A percentile compares a stretch with the other conserved stretches of the same genome.
phyloP scores from a whole-genome alignment of 35 echinoderm and acorn worm genomes.

The Apostichopus japonicus region DNA sequence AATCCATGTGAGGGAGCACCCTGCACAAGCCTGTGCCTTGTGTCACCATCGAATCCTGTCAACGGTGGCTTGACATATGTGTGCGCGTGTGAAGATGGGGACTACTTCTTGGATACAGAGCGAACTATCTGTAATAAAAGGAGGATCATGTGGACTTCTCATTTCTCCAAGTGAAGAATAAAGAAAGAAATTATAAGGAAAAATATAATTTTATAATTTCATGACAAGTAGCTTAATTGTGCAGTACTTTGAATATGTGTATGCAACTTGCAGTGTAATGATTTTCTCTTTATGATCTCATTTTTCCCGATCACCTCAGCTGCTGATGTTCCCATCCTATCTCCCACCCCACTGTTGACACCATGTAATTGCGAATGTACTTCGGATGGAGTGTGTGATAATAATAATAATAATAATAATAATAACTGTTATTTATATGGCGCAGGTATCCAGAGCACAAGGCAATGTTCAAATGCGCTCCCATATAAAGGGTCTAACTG shows the following conservation, averaged over 20 bases:
- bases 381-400: neutral
- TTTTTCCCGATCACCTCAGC: neutral
- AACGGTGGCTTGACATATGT: neutral
- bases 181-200: too few relatives aligned
- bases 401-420: too few relatives aligned
- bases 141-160: too few relatives aligned
- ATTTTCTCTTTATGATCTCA: neutral
- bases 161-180: too few relatives aligned
- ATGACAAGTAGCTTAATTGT: neutral
- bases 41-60: neutral
- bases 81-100: neutral
- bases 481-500: too few relatives aligned
- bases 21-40: neutral
- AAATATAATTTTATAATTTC: neutral
- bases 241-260: neutral
- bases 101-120: neutral
- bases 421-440: too few relatives aligned
- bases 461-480: too few relatives aligned
- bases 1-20: neutral
- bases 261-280: neutral
- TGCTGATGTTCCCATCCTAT: neutral
- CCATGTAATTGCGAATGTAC: neutral
- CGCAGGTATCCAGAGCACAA: too few relatives aligned
- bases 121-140: too few relatives aligned
- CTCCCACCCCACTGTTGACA: neutral